Evolutionary conservation across 2,113 vertebrate genomes (phyloP).

Genomic region (Macquaria ambigua): DNA sequence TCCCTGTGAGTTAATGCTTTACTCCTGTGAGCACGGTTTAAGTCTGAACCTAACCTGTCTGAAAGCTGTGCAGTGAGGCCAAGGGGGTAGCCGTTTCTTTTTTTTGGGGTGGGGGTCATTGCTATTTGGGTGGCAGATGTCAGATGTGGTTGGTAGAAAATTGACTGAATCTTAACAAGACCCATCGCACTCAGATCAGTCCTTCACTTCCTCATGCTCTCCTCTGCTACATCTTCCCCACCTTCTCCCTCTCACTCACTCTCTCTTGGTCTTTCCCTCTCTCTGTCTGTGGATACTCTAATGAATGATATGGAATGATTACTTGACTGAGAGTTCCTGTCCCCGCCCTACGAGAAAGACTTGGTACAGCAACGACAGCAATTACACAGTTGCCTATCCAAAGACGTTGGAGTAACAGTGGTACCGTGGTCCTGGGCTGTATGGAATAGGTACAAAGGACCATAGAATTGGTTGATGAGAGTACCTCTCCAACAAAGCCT

Average conservation of each 20-base stretch:
- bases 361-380: conserved; percentile 40
- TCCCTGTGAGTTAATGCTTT: conserved; percentile 83
- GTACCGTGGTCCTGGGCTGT: conserved; percentile 2
- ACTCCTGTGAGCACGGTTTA: conserved; percentile 55
- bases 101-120: neutral
- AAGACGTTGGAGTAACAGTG: conserved; percentile 34
- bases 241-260: conserved; percentile 15
- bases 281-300: conserved; percentile 51
- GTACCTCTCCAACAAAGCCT: neutral
- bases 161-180: conserved; percentile 5
- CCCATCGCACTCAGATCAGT: neutral
- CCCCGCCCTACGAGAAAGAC: conserved; percentile 60
- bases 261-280: conserved; percentile 38
- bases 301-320: conserved; percentile 75
- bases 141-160: neutral
- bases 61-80: conserved; percentile 11
- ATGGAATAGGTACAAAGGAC: neutral
- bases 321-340: conserved; percentile 66
- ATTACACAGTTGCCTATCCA: conserved; percentile 42
- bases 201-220: neutral
- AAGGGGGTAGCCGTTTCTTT: neutral
- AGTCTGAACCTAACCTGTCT: conserved; percentile 20
- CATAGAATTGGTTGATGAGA: neutral
- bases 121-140: neutral
- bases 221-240: conserved; percentile 38